These are phyloP conservation scores for Caiman crocodilus DNA, from an alignment of 2,797 vertebrate species.

Conservation along the genomic window DNA sequence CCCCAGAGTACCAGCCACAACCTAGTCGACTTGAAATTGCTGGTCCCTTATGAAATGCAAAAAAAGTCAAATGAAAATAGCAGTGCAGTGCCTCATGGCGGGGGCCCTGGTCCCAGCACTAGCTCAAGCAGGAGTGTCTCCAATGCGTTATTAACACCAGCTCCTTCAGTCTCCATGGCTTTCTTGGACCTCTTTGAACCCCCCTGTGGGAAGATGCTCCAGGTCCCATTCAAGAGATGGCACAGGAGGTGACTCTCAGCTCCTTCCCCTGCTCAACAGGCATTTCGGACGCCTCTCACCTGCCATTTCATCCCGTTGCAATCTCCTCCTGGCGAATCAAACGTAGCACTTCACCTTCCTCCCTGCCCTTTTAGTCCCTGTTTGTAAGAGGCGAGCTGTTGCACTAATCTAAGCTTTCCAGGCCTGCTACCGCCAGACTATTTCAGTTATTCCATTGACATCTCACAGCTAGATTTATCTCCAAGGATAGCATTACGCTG, in stretches of 20 bases:
- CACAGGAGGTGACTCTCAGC: neutral
- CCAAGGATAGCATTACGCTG: slow-evolving; percentile 35
- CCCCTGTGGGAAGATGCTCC: neutral
- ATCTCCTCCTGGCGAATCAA: neutral
- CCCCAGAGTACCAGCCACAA: neutral
- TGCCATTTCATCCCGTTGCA: neutral
- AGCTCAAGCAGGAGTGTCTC: neutral
- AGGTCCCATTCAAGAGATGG: neutral
- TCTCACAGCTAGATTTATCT: slow-evolving; percentile 40
- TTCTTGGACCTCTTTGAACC: neutral
- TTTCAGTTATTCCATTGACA: slow-evolving; percentile 38
- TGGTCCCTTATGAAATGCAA: accelerated
- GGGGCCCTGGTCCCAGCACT: neutral
- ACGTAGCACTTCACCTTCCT: neutral
- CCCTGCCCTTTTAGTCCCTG: neutral
- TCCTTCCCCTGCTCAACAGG: neutral
- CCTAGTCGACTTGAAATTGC: neutral
- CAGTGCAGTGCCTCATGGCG: neutral
- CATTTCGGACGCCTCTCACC: neutral
- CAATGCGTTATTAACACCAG: no score
- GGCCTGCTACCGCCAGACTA: slow-evolving; percentile 11
- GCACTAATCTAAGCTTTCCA: slow-evolving; percentile 21
- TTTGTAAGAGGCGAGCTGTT: slow-evolving; percentile 23
- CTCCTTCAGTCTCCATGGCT: accelerated
- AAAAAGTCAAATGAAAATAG: neutral